Evolutionary conservation across 53 echinoderm and acorn worm genomes (phyloP).

Genomic region (Crossaster papposus): DNA sequence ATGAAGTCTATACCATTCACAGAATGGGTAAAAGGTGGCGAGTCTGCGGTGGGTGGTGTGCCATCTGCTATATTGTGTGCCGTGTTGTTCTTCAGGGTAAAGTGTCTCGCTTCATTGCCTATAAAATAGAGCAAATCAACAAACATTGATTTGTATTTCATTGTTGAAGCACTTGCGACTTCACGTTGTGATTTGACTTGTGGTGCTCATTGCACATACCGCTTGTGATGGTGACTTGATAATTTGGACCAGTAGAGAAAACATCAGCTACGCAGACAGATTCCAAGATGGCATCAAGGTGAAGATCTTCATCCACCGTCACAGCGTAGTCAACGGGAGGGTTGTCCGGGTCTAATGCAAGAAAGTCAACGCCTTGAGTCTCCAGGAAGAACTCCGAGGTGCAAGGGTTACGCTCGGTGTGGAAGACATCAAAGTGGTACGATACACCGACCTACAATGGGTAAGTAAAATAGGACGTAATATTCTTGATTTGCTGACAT

Average conservation of each 20-base stretch:
- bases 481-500: too few species aligned
- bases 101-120: conserved; percentile 96
- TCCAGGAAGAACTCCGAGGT: conserved; percentile 86
- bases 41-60: conserved; percentile 62
- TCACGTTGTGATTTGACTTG: not conserved
- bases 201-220: conserved; percentile 54
- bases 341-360: conserved; percentile 63
- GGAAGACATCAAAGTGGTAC: conserved; percentile 85
- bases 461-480: too few species aligned
- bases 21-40: conserved; percentile 73
- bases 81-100: conserved; percentile 84
- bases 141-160: not conserved
- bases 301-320: conserved; percentile 71
- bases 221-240: conserved; percentile 77
- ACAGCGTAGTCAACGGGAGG: conserved; percentile 82
- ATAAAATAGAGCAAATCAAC: not conserved
- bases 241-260: conserved; percentile 88
- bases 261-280: conserved; percentile 85
- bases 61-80: conserved; percentile 71
- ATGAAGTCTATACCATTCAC: conserved; percentile 89
- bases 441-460: conserved; percentile 66
- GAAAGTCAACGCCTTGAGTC: conserved; percentile 69
- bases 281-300: conserved; percentile 74
- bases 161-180: not conserved
- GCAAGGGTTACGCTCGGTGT: conserved; percentile 87